phyloP scores from a whole-genome alignment of 2,113 vertebrate genomes.

The Gulo gulo region DNA sequence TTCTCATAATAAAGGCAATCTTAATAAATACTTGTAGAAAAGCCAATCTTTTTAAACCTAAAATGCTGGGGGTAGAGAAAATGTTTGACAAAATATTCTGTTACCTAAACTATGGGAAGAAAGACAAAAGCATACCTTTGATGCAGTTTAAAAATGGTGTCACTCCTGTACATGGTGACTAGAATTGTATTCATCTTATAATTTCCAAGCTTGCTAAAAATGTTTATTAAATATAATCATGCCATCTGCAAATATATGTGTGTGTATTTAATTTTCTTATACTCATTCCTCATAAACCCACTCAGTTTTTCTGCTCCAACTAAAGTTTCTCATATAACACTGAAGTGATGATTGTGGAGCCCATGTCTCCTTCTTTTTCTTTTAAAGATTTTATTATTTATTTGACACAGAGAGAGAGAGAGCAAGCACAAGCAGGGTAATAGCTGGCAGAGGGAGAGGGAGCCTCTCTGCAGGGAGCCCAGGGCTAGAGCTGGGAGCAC shows the following conservation, averaged over 20 bases:
- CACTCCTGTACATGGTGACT: not conserved
- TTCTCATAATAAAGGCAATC: not conserved
- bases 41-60: not conserved
- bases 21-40: not conserved
- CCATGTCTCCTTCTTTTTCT: not conserved
- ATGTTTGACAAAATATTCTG: not conserved
- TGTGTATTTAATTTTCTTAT: not conserved
- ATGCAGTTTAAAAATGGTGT: not conserved
- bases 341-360: not conserved
- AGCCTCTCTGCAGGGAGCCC: not conserved
- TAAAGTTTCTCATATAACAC: not conserved
- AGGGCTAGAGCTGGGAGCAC: too few relatives aligned
- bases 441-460: not conserved
- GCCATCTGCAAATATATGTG: not conserved
- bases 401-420: not conserved
- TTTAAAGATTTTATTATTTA: not conserved
- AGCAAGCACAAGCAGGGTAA: not conserved
- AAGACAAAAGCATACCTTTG: not conserved
- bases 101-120: not conserved
- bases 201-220: not conserved
- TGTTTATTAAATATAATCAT: not conserved
- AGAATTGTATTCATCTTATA: not conserved
- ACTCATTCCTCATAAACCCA: not conserved
- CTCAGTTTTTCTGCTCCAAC: not conserved
- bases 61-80: not conserved